Evolutionary conservation across 2,888 invertebrate genomes (phyloP).

Genomic region (Galeruca laticollis): DNA sequence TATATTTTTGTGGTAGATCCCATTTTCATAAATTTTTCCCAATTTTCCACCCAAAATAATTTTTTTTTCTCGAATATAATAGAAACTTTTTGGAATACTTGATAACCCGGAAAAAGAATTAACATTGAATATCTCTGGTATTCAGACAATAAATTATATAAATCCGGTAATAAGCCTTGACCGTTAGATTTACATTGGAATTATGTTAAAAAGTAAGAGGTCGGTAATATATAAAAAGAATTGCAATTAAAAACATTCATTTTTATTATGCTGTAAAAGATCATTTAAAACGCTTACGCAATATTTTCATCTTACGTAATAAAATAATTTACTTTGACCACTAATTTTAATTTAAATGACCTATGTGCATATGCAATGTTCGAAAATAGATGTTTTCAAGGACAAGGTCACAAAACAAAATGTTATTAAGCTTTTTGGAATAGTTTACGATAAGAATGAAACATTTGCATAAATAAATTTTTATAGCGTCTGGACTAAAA

Average conservation of each 20-base stretch:
- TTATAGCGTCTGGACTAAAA: background rate
- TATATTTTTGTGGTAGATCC: too few species aligned
- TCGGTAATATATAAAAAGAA: background rate
- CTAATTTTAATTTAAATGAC: background rate
- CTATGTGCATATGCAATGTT: constrained; percentile 8
- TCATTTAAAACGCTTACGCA: background rate
- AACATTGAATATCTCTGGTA: too few species aligned
- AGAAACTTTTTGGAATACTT: too few species aligned
- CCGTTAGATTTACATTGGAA: background rate
- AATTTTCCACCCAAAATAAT: too few species aligned
- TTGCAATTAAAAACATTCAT: background rate
- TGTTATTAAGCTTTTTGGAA: background rate
- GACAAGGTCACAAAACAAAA: constrained; percentile 7
- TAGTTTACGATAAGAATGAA: background rate
- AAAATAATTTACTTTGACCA: background rate
- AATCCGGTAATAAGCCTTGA: background rate
- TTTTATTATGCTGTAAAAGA: background rate
- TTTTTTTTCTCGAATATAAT: too few species aligned
- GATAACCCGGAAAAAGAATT: background rate
- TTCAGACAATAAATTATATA: background rate
- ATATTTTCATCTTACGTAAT: background rate
- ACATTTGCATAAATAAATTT: background rate
- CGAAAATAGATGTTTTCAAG: constrained; percentile 11
- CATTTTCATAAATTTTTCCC: too few species aligned
- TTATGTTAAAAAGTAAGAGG: constrained; percentile 9